phyloP scores from a whole-genome alignment of 2,113 vertebrate genomes.

The Zosterops japonicus region DNA sequence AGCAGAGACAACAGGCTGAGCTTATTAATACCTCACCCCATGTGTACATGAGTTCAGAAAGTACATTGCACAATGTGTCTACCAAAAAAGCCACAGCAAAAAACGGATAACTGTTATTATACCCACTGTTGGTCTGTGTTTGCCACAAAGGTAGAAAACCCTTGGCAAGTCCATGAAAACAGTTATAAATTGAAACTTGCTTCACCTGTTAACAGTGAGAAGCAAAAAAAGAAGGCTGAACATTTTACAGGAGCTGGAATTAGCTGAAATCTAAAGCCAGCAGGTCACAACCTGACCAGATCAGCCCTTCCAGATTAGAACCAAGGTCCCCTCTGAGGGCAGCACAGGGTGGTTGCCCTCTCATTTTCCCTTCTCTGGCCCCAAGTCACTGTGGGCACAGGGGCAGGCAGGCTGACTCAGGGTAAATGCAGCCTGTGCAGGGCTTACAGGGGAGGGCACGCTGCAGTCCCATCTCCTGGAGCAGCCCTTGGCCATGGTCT shows the following conservation, averaged over 20 bases:
- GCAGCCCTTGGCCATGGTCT: not conserved
- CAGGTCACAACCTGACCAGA: not conserved
- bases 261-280: not conserved
- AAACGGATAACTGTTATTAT: not conserved
- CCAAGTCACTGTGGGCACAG: not conserved
- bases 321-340: rapidly evolving
- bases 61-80: not conserved
- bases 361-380: not conserved
- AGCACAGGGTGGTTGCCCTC: rapidly evolving
- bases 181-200: not conserved
- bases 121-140: not conserved
- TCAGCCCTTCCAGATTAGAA: not conserved
- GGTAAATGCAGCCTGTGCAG: not conserved
- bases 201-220: not conserved
- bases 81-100: not conserved
- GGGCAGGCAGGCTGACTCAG: rapidly evolving
- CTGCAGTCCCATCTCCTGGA: not conserved
- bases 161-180: not conserved
- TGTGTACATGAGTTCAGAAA: not conserved
- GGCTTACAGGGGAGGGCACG: not conserved
- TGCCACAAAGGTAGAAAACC: not conserved
- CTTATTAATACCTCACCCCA: not conserved
- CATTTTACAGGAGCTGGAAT: not conserved
- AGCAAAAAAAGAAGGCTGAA: not conserved
- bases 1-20: not conserved